Evolutionary conservation across 2,113 vertebrate genomes (phyloP).

Genomic region (Globicephala melas): DNA sequence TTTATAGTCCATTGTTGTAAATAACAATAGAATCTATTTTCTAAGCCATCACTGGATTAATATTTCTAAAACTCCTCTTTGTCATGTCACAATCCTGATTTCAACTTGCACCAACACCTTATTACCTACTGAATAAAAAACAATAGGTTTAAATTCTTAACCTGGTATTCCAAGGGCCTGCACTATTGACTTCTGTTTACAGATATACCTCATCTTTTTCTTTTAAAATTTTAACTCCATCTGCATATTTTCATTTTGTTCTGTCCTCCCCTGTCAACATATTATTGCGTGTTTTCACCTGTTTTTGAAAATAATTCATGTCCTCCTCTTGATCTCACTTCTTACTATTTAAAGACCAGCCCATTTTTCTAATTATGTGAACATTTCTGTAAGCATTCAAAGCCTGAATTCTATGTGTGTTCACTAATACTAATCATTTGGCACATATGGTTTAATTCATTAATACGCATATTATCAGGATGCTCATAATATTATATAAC

Average conservation of each 20-base stretch:
- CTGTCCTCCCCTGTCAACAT: neutral
- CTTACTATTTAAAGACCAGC: neutral
- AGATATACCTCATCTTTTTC: neutral
- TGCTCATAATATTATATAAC: neutral
- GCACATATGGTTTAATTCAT: neutral
- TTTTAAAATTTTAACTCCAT: neutral
- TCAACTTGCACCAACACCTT: neutral
- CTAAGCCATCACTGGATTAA: neutral
- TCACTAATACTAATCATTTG: neutral
- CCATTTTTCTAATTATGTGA: neutral
- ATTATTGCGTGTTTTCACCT: neutral
- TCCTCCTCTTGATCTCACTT: neutral
- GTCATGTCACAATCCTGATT: neutral
- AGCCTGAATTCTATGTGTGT: neutral
- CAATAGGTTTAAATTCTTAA: neutral
- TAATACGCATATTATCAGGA: neutral
- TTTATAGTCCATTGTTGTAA: neutral
- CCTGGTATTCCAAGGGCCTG: neutral
- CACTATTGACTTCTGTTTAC: neutral
- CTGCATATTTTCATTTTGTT: neutral
- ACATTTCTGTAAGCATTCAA: neutral
- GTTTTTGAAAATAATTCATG: neutral
- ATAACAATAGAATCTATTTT: neutral
- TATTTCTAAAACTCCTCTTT: neutral
- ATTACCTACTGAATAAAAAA: neutral